Conservation (phyloP, 2,113 vertebrate genomes). For the Oxyruncus cristatus region DNA sequence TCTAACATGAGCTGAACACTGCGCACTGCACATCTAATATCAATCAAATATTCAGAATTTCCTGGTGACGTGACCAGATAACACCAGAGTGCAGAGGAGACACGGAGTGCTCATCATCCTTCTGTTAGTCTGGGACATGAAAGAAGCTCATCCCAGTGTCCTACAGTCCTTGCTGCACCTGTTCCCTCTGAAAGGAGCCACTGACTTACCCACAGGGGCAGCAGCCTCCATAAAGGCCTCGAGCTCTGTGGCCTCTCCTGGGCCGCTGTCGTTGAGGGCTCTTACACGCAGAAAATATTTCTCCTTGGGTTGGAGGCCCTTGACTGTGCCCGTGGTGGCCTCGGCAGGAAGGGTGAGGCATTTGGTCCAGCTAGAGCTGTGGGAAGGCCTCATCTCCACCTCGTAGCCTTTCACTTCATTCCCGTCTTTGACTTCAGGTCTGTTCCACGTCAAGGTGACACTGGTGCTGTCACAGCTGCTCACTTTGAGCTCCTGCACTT, state of each 20-base stretch:
- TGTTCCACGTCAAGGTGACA: conserved; percentile 83
- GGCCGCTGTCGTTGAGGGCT: conserved; percentile 78
- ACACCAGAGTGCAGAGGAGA: neutral
- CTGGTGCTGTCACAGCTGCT: conserved; percentile 81
- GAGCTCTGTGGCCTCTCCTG: conserved; percentile 72
- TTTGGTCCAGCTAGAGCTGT: conserved; percentile 78
- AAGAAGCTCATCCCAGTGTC: neutral
- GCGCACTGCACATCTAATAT: neutral
- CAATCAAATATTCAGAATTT: neutral
- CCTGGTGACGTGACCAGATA: neutral
- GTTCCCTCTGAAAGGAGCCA: neutral
- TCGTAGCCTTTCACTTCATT: conserved; percentile 80
- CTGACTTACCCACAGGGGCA: conserved; percentile 74
- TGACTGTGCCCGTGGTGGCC: conserved; percentile 76
- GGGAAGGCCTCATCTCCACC: conserved; percentile 80
- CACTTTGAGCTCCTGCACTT: conserved; percentile 81
- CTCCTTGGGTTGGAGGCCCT: conserved; percentile 78
- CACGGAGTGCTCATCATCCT: neutral
- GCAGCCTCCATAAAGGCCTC: conserved; percentile 73
- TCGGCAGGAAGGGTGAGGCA: conserved; percentile 76
- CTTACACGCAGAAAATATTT: conserved; percentile 82
- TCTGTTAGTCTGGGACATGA: neutral
- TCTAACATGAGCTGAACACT: neutral
- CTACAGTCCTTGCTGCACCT: neutral
- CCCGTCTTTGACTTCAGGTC: conserved; percentile 69